A percentile compares a stretch with the other conserved stretches of the same genome.
Conservation (phyloP, 2,888 invertebrate genomes). For the Cyclophora albipunctata region DNA sequence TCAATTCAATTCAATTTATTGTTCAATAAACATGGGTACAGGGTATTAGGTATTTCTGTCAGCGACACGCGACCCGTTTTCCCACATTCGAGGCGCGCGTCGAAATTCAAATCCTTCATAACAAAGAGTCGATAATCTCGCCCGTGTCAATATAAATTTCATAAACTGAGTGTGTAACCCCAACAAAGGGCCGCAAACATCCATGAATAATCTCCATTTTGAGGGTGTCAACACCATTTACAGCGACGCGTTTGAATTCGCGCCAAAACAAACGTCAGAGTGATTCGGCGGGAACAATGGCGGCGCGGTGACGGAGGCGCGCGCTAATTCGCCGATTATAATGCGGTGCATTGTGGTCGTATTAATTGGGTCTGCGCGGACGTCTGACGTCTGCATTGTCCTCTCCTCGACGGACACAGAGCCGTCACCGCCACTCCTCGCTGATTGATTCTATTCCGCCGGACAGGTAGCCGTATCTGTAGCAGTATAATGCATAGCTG, state of each 20-base stretch:
- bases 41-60: slow-evolving; percentile 64
- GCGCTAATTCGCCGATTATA: slow-evolving; percentile 50
- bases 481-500: too few species aligned
- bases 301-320: slow-evolving; percentile 30
- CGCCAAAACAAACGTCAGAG: slow-evolving; percentile 64
- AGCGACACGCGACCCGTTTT: slow-evolving; percentile 52
- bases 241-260: slow-evolving; percentile 43
- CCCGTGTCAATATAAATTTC: slow-evolving; percentile 70
- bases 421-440: neutral
- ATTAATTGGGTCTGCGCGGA: slow-evolving; percentile 45
- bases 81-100: slow-evolving; percentile 44
- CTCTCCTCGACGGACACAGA: slow-evolving; percentile 20
- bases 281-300: slow-evolving; percentile 48
- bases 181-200: slow-evolving; percentile 63
- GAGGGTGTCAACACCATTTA: slow-evolving; percentile 68
- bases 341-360: slow-evolving; percentile 48
- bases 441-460: slow-evolving; percentile 3
- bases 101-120: slow-evolving; percentile 59
- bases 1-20: too few species aligned
- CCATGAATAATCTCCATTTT: slow-evolving; percentile 72
- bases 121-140: slow-evolving; percentile 66
- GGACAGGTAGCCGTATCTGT: too few species aligned
- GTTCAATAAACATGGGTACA: too few species aligned
- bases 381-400: slow-evolving; percentile 19
- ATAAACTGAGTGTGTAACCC: slow-evolving; percentile 61